phyloP scores from a whole-genome alignment of 1,140 invertebrate genomes.

The Hyphantria cunea region DNA sequence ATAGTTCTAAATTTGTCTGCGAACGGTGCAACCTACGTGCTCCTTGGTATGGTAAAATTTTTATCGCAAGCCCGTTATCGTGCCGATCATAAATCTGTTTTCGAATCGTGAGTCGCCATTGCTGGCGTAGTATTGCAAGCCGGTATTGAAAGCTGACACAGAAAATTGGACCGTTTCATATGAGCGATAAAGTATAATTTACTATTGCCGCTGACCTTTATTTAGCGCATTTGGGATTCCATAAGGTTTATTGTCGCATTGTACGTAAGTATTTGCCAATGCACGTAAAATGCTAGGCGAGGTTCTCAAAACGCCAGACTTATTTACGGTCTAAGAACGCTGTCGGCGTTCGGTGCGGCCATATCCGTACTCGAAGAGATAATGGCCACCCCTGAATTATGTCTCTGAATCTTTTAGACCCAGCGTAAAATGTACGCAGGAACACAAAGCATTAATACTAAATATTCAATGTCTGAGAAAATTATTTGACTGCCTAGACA shows the following conservation, averaged over 20 bases:
- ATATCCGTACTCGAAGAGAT: slow-evolving; percentile 37
- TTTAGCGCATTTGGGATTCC: slow-evolving; percentile 61
- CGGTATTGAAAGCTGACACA: slow-evolving; percentile 44
- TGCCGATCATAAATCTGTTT: slow-evolving; percentile 81
- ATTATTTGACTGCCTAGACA: too few relatives aligned
- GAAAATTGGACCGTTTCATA: slow-evolving; percentile 50
- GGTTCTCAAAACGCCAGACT: slow-evolving; percentile 76
- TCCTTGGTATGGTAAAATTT: slow-evolving; percentile 73
- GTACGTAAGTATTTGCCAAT: slow-evolving; percentile 79
- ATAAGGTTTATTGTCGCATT: slow-evolving; percentile 73
- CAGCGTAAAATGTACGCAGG: slow-evolving; percentile 23
- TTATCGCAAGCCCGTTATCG: slow-evolving; percentile 80
- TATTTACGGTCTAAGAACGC: slow-evolving; percentile 69
- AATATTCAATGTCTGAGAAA: too few relatives aligned
- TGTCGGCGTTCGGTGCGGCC: slow-evolving; percentile 29
- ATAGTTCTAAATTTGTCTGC: slow-evolving; percentile 23
- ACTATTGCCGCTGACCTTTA: slow-evolving; percentile 48
- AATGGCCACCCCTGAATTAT: slow-evolving; percentile 40
- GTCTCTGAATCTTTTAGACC: slow-evolving; percentile 32
- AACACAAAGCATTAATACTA: neutral
- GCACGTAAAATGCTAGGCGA: slow-evolving; percentile 77
- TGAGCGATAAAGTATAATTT: slow-evolving; percentile 67
- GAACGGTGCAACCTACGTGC: slow-evolving; percentile 41
- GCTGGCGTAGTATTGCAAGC: slow-evolving; percentile 52
- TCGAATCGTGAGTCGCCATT: slow-evolving; percentile 79